Conservation (phyloP, 1,140 invertebrate genomes). For the Rhopalosiphum padi region DNA sequence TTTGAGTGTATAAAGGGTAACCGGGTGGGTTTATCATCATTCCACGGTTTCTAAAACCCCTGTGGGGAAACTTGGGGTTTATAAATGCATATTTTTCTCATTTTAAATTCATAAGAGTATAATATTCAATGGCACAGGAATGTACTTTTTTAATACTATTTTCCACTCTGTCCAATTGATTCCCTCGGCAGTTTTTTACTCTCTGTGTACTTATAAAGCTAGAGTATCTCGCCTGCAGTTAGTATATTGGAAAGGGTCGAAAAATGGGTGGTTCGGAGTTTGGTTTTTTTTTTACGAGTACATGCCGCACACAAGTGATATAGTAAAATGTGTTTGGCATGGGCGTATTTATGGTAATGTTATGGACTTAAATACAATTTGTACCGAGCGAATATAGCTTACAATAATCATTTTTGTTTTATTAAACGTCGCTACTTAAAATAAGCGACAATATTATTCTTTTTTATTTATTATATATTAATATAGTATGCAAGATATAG, state of each 20-base stretch:
- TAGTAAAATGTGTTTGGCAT: constrained; percentile 36
- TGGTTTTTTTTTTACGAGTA: constrained; percentile 49
- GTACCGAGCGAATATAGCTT: not conserved
- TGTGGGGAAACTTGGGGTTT: constrained; percentile 25
- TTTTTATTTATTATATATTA: not conserved
- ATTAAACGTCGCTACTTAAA: constrained; percentile 12
- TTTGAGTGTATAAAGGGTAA: not conserved
- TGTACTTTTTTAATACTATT: constrained; percentile 49
- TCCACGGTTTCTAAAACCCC: not conserved
- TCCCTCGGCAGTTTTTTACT: not conserved
- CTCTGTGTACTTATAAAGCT: constrained; percentile 9
- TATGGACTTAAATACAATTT: constrained; percentile 51
- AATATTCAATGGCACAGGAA: not conserved
- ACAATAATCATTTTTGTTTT: constrained; percentile 23
- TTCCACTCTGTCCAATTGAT: constrained; percentile 55
- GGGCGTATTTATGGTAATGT: constrained; percentile 55
- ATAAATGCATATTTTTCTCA: constrained; percentile 37
- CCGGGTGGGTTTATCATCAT: not conserved
- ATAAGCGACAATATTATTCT: not conserved
- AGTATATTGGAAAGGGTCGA: constrained; percentile 43
- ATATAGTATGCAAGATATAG: not conserved
- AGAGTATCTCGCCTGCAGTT: not conserved
- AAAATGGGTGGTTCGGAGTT: constrained; percentile 47
- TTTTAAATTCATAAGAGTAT: constrained; percentile 51
- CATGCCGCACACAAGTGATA: constrained; percentile 4